Conservation (phyloP, 2,113 vertebrate species). For the Thermophis baileyi region DNA sequence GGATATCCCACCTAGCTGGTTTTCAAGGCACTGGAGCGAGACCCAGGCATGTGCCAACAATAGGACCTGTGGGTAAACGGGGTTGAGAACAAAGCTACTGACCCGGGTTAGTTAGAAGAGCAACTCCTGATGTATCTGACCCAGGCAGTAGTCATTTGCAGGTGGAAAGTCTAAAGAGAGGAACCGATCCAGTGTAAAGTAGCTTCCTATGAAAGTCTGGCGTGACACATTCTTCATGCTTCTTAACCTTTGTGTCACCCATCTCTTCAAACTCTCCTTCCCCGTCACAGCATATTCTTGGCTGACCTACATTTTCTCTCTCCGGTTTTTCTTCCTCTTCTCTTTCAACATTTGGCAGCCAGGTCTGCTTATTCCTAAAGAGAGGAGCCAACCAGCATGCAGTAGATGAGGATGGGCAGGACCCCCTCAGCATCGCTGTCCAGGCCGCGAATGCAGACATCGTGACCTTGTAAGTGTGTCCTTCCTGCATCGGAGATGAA, state of each 20-base stretch:
- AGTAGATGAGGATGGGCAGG: conserved; percentile 85
- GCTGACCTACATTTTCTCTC: neutral
- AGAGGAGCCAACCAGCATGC: conserved; percentile 89
- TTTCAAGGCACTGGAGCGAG: neutral
- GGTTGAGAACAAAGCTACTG: neutral
- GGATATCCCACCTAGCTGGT: neutral
- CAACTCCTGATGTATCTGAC: neutral
- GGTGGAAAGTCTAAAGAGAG: neutral
- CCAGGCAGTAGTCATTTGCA: neutral
- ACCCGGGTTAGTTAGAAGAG: neutral
- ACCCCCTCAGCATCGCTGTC: conserved; percentile 90
- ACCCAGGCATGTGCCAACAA: neutral
- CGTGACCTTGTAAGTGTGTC: conserved; percentile 85
- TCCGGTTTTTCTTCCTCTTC: neutral
- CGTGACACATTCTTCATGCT: neutral
- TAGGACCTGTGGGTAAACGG: neutral
- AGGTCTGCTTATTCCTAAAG: conserved; percentile 96
- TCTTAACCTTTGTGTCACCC: neutral
- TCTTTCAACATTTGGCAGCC: conserved; percentile 68
- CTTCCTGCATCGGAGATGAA: neutral
- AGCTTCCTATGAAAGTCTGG: neutral
- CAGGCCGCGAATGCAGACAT: conserved; percentile 96
- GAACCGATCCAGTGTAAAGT: neutral
- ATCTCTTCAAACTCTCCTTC: neutral
- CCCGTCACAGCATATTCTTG: neutral